Evolutionary conservation across 2,888 invertebrate species (phyloP).

Genomic region (Bombyx huttoni): DNA sequence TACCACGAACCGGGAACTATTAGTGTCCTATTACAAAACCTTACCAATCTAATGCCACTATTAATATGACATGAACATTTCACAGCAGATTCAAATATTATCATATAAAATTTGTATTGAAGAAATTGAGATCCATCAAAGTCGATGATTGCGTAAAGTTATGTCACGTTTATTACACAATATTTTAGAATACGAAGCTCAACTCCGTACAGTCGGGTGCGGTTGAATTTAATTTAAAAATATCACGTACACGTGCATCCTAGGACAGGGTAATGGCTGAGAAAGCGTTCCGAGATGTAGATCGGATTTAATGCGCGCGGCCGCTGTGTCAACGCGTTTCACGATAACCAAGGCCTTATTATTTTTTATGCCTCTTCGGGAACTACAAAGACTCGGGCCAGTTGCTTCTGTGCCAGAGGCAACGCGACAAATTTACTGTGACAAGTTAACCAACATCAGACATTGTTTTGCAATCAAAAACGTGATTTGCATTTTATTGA

Average conservation of each 20-base stretch:
- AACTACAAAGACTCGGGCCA: slow-evolving; percentile 9
- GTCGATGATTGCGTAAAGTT: no score
- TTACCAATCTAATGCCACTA: no score
- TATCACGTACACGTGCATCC: slow-evolving; percentile 26
- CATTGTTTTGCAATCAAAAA: no score
- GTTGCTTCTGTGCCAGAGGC: neutral
- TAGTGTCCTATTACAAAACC: neutral
- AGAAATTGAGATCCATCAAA: no score
- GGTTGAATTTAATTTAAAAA: slow-evolving; percentile 20
- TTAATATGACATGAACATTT: no score
- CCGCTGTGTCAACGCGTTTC: slow-evolving; percentile 22
- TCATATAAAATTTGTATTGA: no score
- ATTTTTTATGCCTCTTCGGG: slow-evolving; percentile 58
- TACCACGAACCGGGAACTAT: neutral
- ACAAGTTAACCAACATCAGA: neutral
- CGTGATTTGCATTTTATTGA: no score
- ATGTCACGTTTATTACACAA: no score
- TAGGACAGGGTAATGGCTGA: slow-evolving; percentile 30
- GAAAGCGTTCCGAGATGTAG: slow-evolving; percentile 49
- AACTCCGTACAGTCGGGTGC: neutral
- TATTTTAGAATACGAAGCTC: no score
- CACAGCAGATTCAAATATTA: no score
- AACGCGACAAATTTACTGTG: neutral
- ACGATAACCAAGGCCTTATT: slow-evolving; percentile 58
- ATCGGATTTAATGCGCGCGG: slow-evolving; percentile 32